Evolutionary conservation across 1,140 invertebrate genomes (phyloP).

Genomic region (Armadillidium nasatum): DNA sequence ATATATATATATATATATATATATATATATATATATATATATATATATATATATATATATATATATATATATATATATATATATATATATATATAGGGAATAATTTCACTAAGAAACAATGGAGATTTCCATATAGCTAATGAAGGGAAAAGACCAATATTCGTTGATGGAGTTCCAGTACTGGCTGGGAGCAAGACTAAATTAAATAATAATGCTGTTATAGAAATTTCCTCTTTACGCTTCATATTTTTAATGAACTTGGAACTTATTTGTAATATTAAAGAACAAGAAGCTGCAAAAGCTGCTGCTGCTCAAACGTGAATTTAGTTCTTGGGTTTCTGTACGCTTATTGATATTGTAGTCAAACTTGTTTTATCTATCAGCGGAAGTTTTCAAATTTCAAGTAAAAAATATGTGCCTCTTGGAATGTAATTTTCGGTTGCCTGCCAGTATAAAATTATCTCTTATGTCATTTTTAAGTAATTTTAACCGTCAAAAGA

Average conservation of each 20-base stretch:
- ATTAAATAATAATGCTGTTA: slow-evolving; percentile 86
- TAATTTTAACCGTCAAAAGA: too few relatives aligned
- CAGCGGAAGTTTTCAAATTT: too few relatives aligned
- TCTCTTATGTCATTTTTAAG: too few relatives aligned
- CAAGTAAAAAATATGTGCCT: too few relatives aligned
- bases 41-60: too few relatives aligned
- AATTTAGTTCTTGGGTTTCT: too few relatives aligned
- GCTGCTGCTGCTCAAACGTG: slow-evolving; percentile 33
- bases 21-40: too few relatives aligned
- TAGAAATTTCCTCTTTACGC: slow-evolving; percentile 64
- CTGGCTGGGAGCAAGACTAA: slow-evolving; percentile 78
- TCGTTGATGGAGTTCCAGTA: slow-evolving; percentile 86
- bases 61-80: not conserved
- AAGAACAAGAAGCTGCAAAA: slow-evolving; percentile 69
- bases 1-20: not conserved
- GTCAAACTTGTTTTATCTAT: too few relatives aligned
- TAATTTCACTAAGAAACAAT: slow-evolving; percentile 81
- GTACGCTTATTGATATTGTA: too few relatives aligned
- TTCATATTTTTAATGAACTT: slow-evolving; percentile 82
- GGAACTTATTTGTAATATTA: slow-evolving; percentile 78
- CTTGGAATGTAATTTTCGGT: too few relatives aligned
- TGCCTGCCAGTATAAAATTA: too few relatives aligned
- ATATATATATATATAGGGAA: slow-evolving; percentile 59
- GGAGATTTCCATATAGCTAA: slow-evolving; percentile 92
- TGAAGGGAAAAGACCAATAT: slow-evolving; percentile 90